phyloP scores from a whole-genome alignment of 2,888 invertebrate genomes.

The Leucozona laternaria region DNA sequence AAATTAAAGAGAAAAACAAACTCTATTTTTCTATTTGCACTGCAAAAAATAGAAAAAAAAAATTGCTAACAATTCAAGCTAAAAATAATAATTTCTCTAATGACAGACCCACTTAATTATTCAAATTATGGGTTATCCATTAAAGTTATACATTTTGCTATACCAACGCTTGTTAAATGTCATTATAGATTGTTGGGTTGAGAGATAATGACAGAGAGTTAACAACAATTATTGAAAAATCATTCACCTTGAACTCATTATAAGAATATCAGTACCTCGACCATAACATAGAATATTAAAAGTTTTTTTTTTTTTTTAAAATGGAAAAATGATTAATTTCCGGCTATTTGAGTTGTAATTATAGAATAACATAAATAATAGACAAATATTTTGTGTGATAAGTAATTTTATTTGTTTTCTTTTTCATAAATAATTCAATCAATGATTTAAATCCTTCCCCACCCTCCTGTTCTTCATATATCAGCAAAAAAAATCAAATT shows the following conservation, averaged over 20 bases:
- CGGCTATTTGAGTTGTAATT: background rate
- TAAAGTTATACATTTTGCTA: background rate
- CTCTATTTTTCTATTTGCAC: background rate
- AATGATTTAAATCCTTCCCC: background rate
- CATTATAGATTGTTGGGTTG: conserved; percentile 11
- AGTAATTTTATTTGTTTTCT: background rate
- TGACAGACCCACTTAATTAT: background rate
- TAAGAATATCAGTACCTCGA: background rate
- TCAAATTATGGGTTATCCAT: background rate
- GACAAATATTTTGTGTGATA: background rate
- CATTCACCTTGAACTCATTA: conserved; percentile 20
- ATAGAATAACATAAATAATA: background rate
- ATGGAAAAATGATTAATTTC: background rate
- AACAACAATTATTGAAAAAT: background rate
- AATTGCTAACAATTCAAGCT: background rate
- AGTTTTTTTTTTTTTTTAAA: no score
- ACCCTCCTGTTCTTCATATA: no score
- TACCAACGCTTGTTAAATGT: background rate
- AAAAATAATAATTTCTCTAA: background rate
- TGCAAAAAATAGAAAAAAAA: background rate
- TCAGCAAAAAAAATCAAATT: background rate
- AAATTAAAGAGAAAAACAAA: background rate
- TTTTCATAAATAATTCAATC: background rate
- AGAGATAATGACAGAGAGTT: background rate
- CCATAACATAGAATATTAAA: no score